Percentiles rank a stretch among this genome's conserved stretches.
Evolutionary conservation across 2,888 invertebrate genomes (phyloP).

Genomic region (Acronicta psi): DNA sequence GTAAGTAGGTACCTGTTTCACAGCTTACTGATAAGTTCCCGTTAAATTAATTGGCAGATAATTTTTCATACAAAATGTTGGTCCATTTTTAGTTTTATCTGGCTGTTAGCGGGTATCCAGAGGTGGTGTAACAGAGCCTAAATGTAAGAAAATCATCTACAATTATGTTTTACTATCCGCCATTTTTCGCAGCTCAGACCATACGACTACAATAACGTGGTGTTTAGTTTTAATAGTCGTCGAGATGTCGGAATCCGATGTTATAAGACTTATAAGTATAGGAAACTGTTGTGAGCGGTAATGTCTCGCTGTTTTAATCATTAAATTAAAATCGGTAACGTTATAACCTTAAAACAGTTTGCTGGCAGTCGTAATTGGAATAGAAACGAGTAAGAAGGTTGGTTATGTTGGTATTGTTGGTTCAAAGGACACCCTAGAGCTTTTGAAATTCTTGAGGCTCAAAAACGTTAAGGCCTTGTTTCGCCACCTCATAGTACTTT

Average conservation of each 20-base stretch:
- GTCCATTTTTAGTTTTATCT: too few species aligned
- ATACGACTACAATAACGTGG: conserved; percentile 67
- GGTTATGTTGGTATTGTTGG: too few species aligned
- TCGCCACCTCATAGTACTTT: too few species aligned
- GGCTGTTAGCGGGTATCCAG: too few species aligned
- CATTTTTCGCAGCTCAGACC: conserved; percentile 43
- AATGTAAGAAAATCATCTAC: not conserved
- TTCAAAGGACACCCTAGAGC: too few species aligned
- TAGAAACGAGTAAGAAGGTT: not conserved
- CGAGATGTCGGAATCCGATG: conserved; percentile 77
- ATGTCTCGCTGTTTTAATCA: conserved; percentile 59
- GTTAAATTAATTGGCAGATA: too few species aligned
- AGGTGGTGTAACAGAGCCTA: too few species aligned
- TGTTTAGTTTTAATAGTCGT: conserved; percentile 81
- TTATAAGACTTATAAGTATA: conserved; percentile 73
- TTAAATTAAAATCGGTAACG: conserved; percentile 55
- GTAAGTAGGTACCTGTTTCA: too few species aligned
- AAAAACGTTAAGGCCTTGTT: too few species aligned
- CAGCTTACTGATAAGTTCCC: too few species aligned
- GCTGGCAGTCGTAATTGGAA: conserved; percentile 1
- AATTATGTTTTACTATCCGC: conserved; percentile 4
- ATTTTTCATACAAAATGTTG: too few species aligned
- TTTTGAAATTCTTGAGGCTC: too few species aligned
- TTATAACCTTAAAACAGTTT: conserved; percentile 21
- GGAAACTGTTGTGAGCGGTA: conserved; percentile 52